A percentile compares a stretch with the other conserved stretches of the same genome.
Evolutionary conservation across 2,888 invertebrate species (phyloP).

Genomic region (Megastigmus dorsalis): DNA sequence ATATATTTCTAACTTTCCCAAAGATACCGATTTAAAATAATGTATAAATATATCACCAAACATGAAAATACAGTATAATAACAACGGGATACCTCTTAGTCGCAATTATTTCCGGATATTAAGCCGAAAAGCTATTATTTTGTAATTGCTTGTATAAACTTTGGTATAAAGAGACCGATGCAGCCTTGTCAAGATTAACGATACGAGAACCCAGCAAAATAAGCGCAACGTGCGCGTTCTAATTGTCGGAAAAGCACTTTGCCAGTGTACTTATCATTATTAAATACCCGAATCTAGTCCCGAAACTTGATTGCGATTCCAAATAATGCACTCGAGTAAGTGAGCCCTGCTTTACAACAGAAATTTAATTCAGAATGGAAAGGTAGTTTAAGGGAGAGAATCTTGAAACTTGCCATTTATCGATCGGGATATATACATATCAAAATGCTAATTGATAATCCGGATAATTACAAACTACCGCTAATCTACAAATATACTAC

Average conservation of each 20-base stretch:
- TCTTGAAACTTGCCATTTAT: too few relatives aligned
- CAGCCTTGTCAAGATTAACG: conserved; percentile 20
- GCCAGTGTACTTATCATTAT: not conserved
- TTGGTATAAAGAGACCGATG: conserved; percentile 5
- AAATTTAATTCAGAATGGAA: too few relatives aligned
- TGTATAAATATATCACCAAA: conserved; percentile 3
- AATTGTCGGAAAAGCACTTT: conserved; percentile 23
- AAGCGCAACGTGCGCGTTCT: not conserved
- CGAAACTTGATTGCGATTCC: not conserved
- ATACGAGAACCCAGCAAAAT: conserved; percentile 4
- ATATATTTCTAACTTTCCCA: too few relatives aligned
- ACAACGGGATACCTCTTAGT: conserved; percentile 12
- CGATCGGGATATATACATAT: too few relatives aligned
- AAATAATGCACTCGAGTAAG: not conserved
- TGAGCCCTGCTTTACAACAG: too few relatives aligned
- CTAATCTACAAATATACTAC: too few relatives aligned
- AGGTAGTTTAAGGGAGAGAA: too few relatives aligned
- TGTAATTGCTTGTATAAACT: conserved; percentile 17
- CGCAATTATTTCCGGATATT: conserved; percentile 11
- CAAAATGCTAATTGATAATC: too few relatives aligned
- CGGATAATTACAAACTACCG: too few relatives aligned
- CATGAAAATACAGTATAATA: conserved; percentile 5
- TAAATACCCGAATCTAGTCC: not conserved
- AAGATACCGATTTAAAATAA: too few relatives aligned
- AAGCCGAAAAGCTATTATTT: conserved; percentile 15